phyloP scores from a whole-genome alignment of 2,797 vertebrate genomes.

The Rhincodon typus region DNA sequence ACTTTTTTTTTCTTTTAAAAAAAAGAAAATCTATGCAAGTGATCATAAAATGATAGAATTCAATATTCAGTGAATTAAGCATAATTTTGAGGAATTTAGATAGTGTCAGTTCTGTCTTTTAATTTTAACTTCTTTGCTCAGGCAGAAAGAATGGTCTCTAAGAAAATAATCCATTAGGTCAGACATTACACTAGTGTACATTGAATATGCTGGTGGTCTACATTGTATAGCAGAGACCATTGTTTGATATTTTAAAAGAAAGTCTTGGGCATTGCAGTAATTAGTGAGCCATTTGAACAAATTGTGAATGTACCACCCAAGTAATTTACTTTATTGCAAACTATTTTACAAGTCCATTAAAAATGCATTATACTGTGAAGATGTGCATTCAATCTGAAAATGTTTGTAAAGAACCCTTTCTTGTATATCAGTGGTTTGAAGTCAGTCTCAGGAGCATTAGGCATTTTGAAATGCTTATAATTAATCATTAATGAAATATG shows the following conservation, averaged over 20 bases:
- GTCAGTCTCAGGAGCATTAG: no score
- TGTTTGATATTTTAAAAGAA: background rate
- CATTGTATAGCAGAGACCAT: background rate
- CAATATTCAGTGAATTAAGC: background rate
- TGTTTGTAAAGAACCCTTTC: background rate
- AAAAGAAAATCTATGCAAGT: no score
- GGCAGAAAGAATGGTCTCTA: background rate
- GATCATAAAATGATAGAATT: no score
- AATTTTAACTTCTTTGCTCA: background rate
- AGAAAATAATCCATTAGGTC: background rate
- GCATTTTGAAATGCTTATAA: background rate
- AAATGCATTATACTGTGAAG: background rate
- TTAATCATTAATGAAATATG: background rate
- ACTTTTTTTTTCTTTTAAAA: no score
- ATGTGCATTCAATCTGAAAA: slow-evolving; percentile 33
- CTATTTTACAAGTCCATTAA: background rate
- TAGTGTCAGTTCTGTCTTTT: background rate
- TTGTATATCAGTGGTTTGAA: background rate
- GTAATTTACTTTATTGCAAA: background rate
- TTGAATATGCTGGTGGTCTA: background rate
- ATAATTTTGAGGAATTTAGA: background rate
- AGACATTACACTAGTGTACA: background rate
- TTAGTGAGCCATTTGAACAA: background rate
- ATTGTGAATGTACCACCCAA: background rate
- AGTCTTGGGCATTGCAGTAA: background rate